Evolutionary conservation across 2,888 invertebrate species (phyloP).

Genomic region (Sericinus montela): DNA sequence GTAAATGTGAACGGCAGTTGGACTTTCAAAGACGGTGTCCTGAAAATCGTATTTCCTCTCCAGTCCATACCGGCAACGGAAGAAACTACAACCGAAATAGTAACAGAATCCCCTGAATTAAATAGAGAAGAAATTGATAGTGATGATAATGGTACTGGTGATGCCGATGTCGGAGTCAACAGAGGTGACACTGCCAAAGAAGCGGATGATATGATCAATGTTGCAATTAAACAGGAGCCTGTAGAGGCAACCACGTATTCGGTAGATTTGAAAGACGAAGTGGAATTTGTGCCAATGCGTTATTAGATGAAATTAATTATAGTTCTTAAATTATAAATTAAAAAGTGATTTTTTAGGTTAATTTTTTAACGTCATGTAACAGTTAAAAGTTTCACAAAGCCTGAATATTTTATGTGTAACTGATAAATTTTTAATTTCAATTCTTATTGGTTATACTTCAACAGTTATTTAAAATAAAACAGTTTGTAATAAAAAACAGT

Average conservation of each 20-base stretch:
- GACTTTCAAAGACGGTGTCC: constrained; percentile 41
- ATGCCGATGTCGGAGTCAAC: constrained; percentile 43
- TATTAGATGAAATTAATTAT: constrained; percentile 31
- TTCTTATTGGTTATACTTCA: too few relatives aligned
- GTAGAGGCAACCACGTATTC: constrained; percentile 63
- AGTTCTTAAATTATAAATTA: too few relatives aligned
- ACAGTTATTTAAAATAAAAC: too few relatives aligned
- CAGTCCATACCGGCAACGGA: constrained; percentile 24
- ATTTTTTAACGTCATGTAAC: too few relatives aligned
- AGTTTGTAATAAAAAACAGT: too few relatives aligned
- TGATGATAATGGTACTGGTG: constrained; percentile 20
- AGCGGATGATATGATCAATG: constrained; percentile 40
- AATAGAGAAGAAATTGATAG: constrained; percentile 49
- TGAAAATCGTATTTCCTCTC: constrained; percentile 52
- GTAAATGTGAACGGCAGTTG: constrained; percentile 53
- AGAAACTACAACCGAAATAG: constrained; percentile 17
- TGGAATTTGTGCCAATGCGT: constrained; percentile 57
- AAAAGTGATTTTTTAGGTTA: too few relatives aligned
- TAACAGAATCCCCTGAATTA: constrained; percentile 26
- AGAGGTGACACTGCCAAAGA: constrained; percentile 31
- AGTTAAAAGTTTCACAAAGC: too few relatives aligned
- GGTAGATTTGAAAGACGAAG: constrained; percentile 53
- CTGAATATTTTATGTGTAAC: too few relatives aligned
- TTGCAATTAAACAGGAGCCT: constrained; percentile 28
- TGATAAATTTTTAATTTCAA: too few relatives aligned